A percentile compares a stretch with the other conserved stretches of the same genome.
Conservation (phyloP, 2,113 vertebrate genomes). For the Brachyhypopomus gauderio region DNA sequence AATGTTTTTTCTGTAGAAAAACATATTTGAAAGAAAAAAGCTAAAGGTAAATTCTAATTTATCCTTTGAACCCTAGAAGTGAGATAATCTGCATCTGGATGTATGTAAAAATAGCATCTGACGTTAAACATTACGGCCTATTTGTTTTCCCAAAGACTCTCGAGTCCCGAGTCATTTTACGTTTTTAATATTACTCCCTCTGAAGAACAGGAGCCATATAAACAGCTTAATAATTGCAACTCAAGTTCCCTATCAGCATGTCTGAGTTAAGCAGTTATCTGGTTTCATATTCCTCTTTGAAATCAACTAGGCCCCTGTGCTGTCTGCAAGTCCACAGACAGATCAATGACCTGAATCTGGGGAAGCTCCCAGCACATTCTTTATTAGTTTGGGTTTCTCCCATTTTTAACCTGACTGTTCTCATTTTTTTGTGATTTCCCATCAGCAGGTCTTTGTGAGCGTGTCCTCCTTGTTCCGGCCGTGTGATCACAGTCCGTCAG, state of each 20-base stretch:
- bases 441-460: conserved; percentile 6
- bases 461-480: neutral
- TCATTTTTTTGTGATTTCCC: neutral
- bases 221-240: neutral
- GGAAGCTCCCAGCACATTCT: neutral
- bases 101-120: neutral
- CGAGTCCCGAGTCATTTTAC: neutral
- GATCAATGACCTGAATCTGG: neutral
- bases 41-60: neutral
- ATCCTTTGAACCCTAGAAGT: neutral
- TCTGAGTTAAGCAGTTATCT: neutral
- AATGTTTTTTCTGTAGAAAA: neutral
- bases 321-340: neutral
- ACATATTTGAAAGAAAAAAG: neutral
- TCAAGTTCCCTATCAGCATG: neutral
- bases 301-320: neutral
- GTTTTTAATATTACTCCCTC: neutral
- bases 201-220: neutral
- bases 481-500: conserved; percentile 7
- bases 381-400: neutral
- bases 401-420: neutral
- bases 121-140: neutral
- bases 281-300: neutral
- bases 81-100: neutral
- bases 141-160: neutral